Conservation (phyloP, 2,797 vertebrate species). For the Bufotes viridis region DNA sequence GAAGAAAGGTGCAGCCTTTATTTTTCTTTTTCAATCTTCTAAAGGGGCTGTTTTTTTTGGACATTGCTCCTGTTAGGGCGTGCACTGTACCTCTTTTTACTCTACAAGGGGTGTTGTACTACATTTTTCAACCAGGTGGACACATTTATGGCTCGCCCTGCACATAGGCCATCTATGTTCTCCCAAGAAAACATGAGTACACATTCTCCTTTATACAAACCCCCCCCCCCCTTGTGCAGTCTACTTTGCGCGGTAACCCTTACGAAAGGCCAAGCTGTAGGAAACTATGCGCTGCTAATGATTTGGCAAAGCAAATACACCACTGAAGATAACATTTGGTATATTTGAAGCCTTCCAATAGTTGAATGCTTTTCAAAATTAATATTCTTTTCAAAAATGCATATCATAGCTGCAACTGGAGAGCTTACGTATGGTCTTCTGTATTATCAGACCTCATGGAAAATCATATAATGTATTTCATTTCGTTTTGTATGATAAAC, state of each 20-base stretch:
- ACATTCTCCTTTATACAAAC: not conserved
- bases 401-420: not conserved
- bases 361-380: not conserved
- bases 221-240: not conserved
- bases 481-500: slow-evolving; percentile 62
- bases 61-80: no score
- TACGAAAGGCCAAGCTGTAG: not conserved
- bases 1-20: no score
- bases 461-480: not conserved
- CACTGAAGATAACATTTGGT: not conserved
- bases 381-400: not conserved
- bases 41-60: no score
- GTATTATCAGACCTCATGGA: not conserved
- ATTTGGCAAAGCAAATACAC: not conserved
- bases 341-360: not conserved
- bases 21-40: no score
- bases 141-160: no score
- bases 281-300: not conserved
- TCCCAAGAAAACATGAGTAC: no score
- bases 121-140: no score
- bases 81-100: no score
- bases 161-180: no score
- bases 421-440: not conserved
- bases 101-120: no score
- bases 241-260: not conserved